Conservation (phyloP, 1,140 invertebrate genomes). For the Trachymyrmex cornetzi region DNA sequence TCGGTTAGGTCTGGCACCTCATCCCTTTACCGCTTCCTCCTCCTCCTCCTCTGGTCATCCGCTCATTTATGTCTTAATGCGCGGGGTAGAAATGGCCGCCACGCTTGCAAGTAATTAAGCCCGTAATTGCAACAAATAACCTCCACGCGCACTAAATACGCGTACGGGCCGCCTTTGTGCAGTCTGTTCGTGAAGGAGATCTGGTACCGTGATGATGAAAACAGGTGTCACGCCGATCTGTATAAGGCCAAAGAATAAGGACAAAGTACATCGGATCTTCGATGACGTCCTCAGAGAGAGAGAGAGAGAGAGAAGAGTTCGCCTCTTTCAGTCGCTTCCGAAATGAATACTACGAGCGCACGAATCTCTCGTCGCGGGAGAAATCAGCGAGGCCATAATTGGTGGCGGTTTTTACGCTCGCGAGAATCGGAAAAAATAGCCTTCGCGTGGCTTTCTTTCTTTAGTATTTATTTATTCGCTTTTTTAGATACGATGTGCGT, state of each 20-base stretch:
- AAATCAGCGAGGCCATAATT: constrained; percentile 9
- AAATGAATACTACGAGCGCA: not conserved
- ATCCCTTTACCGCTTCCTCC: not conserved
- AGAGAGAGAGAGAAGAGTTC: too few relatives aligned
- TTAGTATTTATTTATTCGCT: constrained; percentile 12
- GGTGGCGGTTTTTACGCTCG: constrained; percentile 6
- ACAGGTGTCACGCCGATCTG: constrained; percentile 33
- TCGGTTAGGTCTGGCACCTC: not conserved
- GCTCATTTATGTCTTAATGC: constrained; percentile 46
- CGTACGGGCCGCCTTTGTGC: constrained; percentile 39
- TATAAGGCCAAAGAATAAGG: constrained; percentile 30
- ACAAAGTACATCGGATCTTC: constrained; percentile 21
- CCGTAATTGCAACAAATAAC: constrained; percentile 49
- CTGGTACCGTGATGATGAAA: constrained; percentile 19
- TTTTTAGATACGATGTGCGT: not conserved
- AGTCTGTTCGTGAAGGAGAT: constrained; percentile 21
- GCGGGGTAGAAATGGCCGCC: not conserved
- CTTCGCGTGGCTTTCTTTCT: constrained; percentile 13
- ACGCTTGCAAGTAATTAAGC: constrained; percentile 58
- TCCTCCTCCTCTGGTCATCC: too few relatives aligned
- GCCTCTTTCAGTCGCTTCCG: not conserved
- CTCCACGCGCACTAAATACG: constrained; percentile 28
- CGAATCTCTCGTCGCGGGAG: not conserved
- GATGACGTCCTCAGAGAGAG: constrained; percentile 15
- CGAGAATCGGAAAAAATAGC: not conserved